Conservation (phyloP, 2,888 invertebrate species). For the Drosophila villosipedis region DNA sequence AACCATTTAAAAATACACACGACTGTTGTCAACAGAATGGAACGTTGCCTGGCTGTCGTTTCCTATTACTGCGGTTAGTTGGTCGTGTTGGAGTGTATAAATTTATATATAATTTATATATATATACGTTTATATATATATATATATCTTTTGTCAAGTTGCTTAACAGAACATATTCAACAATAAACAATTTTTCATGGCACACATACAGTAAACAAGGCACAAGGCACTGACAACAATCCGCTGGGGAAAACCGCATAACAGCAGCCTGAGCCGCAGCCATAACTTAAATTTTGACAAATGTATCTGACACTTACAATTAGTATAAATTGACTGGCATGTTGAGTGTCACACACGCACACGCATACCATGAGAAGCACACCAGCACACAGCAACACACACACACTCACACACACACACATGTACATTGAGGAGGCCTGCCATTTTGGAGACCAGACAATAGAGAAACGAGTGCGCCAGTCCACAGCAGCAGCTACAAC, state of each 20-base stretch:
- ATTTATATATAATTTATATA: not conserved
- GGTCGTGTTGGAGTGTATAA: conserved; percentile 14
- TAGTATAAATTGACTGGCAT: conserved; percentile 82
- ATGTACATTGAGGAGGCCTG: conserved; percentile 26
- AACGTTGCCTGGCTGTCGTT: not conserved
- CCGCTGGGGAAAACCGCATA: conserved; percentile 62
- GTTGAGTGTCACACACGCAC: conserved; percentile 79
- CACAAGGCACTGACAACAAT: conserved; percentile 43
- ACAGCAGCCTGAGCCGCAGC: conserved; percentile 66
- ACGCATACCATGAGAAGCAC: conserved; percentile 21
- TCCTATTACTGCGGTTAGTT: conserved; percentile 17
- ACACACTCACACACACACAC: conserved; percentile 19
- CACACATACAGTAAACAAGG: conserved; percentile 17
- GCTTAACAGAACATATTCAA: conserved; percentile 68
- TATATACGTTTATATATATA: not conserved
- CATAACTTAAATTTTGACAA: conserved; percentile 81
- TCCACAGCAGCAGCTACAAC: conserved; percentile 44
- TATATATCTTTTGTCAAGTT: conserved; percentile 53
- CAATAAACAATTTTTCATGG: conserved; percentile 76
- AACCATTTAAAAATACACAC: conserved; percentile 57
- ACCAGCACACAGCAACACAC: not conserved
- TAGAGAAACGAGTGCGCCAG: conserved; percentile 69
- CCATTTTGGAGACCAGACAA: conserved; percentile 63
- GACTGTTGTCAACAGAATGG: conserved; percentile 45
- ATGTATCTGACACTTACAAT: conserved; percentile 81